Evolutionary conservation across 2,888 invertebrate genomes (phyloP).

Genomic region (Drosophila paramelanica): DNA sequence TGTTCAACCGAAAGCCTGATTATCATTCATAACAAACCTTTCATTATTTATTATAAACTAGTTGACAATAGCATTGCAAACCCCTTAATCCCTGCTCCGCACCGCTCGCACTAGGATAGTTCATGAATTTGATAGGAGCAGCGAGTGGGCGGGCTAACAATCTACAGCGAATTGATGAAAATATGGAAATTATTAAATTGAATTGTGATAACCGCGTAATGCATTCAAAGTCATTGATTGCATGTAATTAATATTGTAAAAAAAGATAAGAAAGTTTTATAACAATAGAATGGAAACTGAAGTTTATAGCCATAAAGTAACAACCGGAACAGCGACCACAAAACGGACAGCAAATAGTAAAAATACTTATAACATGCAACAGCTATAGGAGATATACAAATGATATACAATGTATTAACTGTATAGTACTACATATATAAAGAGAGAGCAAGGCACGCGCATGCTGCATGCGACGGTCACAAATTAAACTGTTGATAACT

Average conservation of each 20-base stretch:
- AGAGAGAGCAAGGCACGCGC: constrained; percentile 68
- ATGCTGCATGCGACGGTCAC: constrained; percentile 71
- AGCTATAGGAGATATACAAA: constrained; percentile 35
- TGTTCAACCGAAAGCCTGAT: constrained; percentile 67
- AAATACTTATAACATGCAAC: constrained; percentile 38
- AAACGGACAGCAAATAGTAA: constrained; percentile 25
- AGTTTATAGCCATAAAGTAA: constrained; percentile 54
- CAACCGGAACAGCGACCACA: constrained; percentile 36
- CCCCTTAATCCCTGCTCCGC: constrained; percentile 11
- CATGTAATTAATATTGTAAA: constrained; percentile 40
- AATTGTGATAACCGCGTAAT: constrained; percentile 72
- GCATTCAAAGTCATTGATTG: constrained; percentile 74
- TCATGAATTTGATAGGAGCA: constrained; percentile 15
- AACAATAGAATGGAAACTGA: constrained; percentile 39
- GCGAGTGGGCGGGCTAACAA: constrained; percentile 13
- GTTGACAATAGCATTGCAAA: constrained; percentile 62
- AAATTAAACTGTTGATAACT: constrained; percentile 84
- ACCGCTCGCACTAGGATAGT: constrained; percentile 11
- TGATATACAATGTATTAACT: constrained; percentile 44
- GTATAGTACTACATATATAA: constrained; percentile 41
- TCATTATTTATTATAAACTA: constrained; percentile 62
- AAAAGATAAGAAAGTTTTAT: background rate
- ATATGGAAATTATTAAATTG: constrained; percentile 65
- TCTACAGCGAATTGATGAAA: constrained; percentile 47
- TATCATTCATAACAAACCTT: constrained; percentile 48